Conservation (phyloP, 2,888 invertebrate species). For the Pantelozetes paolii region DNA sequence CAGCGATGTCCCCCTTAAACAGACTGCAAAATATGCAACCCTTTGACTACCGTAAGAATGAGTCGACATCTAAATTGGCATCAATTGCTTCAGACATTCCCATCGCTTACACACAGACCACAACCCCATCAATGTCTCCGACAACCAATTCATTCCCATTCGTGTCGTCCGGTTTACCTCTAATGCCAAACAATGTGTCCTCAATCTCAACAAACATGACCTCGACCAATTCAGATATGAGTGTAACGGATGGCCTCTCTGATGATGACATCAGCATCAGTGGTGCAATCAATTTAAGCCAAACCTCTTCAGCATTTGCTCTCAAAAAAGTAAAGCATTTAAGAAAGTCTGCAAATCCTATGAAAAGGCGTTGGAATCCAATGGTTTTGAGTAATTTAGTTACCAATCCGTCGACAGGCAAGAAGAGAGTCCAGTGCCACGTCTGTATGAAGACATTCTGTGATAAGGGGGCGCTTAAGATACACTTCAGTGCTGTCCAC, state of each 20-base stretch:
- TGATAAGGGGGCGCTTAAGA: constrained; percentile 98
- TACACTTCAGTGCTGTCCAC: constrained; percentile 98
- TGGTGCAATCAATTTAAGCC: constrained; percentile 48
- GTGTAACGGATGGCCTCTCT: constrained; percentile 51
- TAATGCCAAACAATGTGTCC: constrained; percentile 20
- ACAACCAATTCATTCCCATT: constrained; percentile 53
- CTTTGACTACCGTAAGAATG: constrained; percentile 73
- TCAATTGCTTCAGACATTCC: constrained; percentile 16
- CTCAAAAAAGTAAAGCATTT: constrained; percentile 49
- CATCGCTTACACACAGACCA: constrained; percentile 12
- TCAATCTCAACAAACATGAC: constrained; percentile 33
- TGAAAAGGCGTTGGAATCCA: constrained; percentile 55
- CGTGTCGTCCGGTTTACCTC: constrained; percentile 15
- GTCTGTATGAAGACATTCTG: constrained; percentile 98
- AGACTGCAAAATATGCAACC: constrained; percentile 92
- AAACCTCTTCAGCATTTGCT: constrained; percentile 34
- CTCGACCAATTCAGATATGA: constrained; percentile 50
- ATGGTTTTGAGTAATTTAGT: constrained; percentile 68
- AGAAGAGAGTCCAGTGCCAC: constrained; percentile 95
- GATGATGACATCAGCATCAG: constrained; percentile 47
- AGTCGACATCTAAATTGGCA: neutral
- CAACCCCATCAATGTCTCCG: constrained; percentile 55
- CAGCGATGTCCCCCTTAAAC: constrained; percentile 72
- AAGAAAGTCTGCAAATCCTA: constrained; percentile 54
- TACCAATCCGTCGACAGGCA: constrained; percentile 86